Base-by-base conservation (phyloP, 2,797 vertebrate species). In the Gambusia yucatana region DNA sequence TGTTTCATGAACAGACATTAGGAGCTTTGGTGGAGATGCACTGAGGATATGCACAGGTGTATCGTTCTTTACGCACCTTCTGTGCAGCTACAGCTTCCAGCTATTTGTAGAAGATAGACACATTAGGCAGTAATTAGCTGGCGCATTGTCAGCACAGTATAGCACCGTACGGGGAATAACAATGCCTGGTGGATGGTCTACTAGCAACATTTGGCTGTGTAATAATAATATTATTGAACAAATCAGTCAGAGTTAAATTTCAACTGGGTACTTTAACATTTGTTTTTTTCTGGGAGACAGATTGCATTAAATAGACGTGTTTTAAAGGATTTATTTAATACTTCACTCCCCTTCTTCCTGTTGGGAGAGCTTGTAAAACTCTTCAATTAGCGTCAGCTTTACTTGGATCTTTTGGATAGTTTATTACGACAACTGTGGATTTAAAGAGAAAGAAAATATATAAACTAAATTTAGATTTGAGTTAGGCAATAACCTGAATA, bases 101-200 rank as follows among this genome's bases (percentile, higher is more conserved):
- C 47, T 52, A 52, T 77, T 77, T 41, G 75, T 36, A 3, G n/a
- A 25, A 50, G n/a, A 71, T 33, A 57, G 47, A 70, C 20, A 17
- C 76, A 71, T 70, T 71, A 43, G 70, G 20, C 13, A 55, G 48
- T 55, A 50, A 77, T 71, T 71, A 57, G 36, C 48, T 77, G 52
- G 48, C 48, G 70, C 36, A 57, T 70, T 43, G 36, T 43, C 48
- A 33, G 17, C 65, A 28, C 25, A 69, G 14, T 30, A 43, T 3
- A 52, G 47, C 63, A n/a, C 36, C 39, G 25, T 25, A 43, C 39
- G 25, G 39, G 63, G 36, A 41, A 67, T 67, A 67, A 43, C 39
- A 25, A 39, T 67, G 39, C 4, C 63, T 41, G 63, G 36, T 41
- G 22, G 63, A 67, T 65, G 6, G 30, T 41, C 36, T 25, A 67